These are phyloP conservation scores for Apodemia hepburni DNA, from an alignment of 2,888 invertebrate species.

Conservation along the genomic window DNA sequence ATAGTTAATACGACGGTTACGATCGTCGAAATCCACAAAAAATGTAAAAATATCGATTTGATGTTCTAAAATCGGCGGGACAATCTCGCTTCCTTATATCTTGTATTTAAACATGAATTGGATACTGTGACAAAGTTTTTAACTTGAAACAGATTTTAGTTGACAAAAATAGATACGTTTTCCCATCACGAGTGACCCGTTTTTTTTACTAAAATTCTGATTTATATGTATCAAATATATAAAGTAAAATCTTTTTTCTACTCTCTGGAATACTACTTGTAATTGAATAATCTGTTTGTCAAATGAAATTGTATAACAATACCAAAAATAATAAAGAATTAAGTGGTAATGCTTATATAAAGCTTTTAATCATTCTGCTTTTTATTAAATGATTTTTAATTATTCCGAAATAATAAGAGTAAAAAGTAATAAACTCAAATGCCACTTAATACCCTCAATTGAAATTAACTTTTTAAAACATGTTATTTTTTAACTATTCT, in stretches of 20 bases:
- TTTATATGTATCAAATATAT: neutral
- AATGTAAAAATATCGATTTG: conserved; percentile 2
- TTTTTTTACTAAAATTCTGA: neutral
- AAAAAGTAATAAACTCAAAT: neutral
- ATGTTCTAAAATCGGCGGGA: conserved; percentile 9
- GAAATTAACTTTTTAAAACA: neutral
- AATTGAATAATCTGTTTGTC: conserved; percentile 3
- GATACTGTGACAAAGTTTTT: neutral
- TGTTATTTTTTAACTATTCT: neutral
- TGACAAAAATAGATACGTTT: neutral
- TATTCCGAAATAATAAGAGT: neutral
- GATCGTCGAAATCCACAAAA: neutral
- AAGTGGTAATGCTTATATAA: neutral
- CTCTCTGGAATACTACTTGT: neutral
- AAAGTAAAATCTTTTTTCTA: neutral
- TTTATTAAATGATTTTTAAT: neutral
- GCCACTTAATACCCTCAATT: neutral
- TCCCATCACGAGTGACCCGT: neutral
- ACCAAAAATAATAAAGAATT: neutral
- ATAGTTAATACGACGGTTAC: neutral
- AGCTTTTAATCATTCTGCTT: neutral
- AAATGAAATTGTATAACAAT: neutral
- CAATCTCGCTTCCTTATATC: neutral
- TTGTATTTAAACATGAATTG: neutral
- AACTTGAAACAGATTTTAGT: neutral